Base-by-base conservation (phyloP, 2,113 vertebrate species). In the Hoplias malabaricus region DNA sequence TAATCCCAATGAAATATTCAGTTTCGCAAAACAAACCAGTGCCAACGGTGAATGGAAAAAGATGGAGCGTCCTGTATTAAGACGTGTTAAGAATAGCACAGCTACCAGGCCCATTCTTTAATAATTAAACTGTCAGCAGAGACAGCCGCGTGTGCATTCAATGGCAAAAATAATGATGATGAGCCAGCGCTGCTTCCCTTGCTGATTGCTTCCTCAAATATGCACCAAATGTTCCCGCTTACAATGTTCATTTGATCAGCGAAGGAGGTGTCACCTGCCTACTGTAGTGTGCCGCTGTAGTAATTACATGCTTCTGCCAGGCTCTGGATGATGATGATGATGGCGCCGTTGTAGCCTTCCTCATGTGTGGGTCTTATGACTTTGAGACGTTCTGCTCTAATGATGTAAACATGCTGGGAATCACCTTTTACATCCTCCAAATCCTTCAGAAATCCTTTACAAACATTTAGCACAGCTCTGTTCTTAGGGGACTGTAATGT, bases 61-160 rank as follows among this genome's bases (percentile, higher is more conserved):
- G 29, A 36, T 62, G 59, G 11, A 63, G 16, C 33, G 19, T 46
- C 65, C 40, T 43, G 40, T 43, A 46, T 43, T 68, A 68, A 68
- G 65, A 43, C 23, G 25, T 68, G 59, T 63, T 36, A 63, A 63
- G 53, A 77, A 59, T 69, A 69, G 43, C 54, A 40, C 67, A 27
- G 42, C 43, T 50, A 29, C 27, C 25, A 68, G 14, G 34, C 10
- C 46, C 56, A 33, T 75, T 40, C 68, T 56, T 75, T 68, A 76
- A 69, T 78, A 75, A 81, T 81, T 67, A 73, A 79, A 62, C 33
- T 73, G 54, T 79, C 72, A 65, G 36, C 57, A 57, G 46, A 63
- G 53, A 63, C 63, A 68, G 78, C 23, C 66, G 29, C 53, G n/a
- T 80, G 61, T 71, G 63, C 65, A 62, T 74, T 77, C 62, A 46